Base-by-base conservation (phyloP, 1,140 invertebrate genomes). In the Maniola jurtina region DNA sequence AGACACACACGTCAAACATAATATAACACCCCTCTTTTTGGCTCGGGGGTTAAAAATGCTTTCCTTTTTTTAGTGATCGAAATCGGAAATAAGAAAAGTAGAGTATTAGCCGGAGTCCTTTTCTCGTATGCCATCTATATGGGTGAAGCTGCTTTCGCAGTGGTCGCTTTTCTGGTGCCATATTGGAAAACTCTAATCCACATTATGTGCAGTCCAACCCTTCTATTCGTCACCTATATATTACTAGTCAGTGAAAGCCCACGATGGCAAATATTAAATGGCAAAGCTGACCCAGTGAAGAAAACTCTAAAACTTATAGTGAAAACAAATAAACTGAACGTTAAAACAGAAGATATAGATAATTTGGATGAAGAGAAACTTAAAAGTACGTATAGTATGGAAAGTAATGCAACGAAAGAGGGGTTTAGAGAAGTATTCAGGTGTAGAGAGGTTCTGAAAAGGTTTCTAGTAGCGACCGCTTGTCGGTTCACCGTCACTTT, bases 221-320 rank as follows among this genome's bases (percentile, higher is more conserved):
- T 96, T 5, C 76, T 95, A 5, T 92, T 95, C 15, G 75, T 96
- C 2, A 81, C 91, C 3, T 93, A 94, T 70, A 91, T 92, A 45
- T 92, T 92, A 75, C 72, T 94, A 35, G 68, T 94, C 6, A 92
- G 92, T 13, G 94, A 95, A 83, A 95, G 94, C 58, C 91, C 94
- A 9, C 86, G 96, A 73, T 97, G 96, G 96, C 91, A 95, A 15
- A 81, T 97, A 33, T 92, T 95, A 0, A 94, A 94, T 57, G 93
- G 94, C 1, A 94, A 93, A 81, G 92, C 93, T 42, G 90, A 94
- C 4, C 91, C 94, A 67, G 94, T 94, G 7, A 92, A 92, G 68
- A 81, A 87, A 35, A 92, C 93, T 14, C 81, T 95, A 11, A 82
- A 87, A 3, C 86, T 87, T 61, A 93, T 94, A 35, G 93, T 94